Evolutionary conservation across 2,797 vertebrate species (phyloP), one percentile per base, ranked within the genome.

Genomic region (Vireo griseus): DNA sequence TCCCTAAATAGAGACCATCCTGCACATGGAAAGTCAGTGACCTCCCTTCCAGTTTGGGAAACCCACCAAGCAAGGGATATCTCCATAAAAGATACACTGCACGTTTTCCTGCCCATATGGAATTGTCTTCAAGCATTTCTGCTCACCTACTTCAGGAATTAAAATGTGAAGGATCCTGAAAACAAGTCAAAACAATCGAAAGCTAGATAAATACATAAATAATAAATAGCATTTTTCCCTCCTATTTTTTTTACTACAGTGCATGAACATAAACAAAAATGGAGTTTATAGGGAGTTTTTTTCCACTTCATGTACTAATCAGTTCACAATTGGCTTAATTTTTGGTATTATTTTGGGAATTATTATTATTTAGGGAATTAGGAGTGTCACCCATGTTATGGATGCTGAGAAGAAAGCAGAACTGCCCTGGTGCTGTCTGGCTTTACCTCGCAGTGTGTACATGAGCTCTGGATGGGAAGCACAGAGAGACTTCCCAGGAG

Each of bases 251-350:
- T 47, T 58, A 50, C 21, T 81, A 24, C 17, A 22, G 7, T 11
- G 2, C 3, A 4, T 5, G 19, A 29, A 22, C 8, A 2, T 55
- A n/a, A 35, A 31, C 3, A 65, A 67, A 51, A 80, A 35, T 2
- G 2, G 13, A 9, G 1, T 57, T 58, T 66, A 7, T 3, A 51
- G 3, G 10, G 13, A 0, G 5, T 3, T 19, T 8, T 17, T 77
- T 58, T 72, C 13, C n/a, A 18, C 3, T 37, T 42, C 4, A 16
- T 16, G 2, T 42, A 29, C 66, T 61, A 35, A 35, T 39, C 48
- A 57, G 14, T 24, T 31, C 45, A 10, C 16, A 71, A 28, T 7
- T 48, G 8, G 5, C 4, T 22, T 50, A 13, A 15, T 61, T 57
- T 89, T 40, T 29, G 28, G 8, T 12, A 29, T 57, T 29, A 44